Conservation (phyloP, 2,113 vertebrate species). For the Chiloscyllium plagiosum region DNA sequence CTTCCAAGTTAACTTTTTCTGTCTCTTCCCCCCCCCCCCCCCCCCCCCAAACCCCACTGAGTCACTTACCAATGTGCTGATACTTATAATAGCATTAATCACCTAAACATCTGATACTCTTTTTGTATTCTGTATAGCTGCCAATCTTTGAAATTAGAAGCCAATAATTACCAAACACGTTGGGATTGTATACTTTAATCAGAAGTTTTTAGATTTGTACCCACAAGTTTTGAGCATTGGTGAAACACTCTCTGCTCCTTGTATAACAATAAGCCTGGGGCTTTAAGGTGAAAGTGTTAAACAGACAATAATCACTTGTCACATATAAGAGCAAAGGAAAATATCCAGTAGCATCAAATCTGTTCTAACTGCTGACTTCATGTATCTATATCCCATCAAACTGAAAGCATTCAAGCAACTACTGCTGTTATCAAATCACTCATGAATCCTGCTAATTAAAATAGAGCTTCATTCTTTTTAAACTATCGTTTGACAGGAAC, state of each 20-base stretch:
- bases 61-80: neutral
- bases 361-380: slow-evolving; percentile 62
- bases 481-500: slow-evolving; percentile 93
- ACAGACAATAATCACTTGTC: slow-evolving; percentile 29
- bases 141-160: neutral
- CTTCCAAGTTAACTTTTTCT: neutral
- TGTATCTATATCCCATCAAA: slow-evolving; percentile 71
- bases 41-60: neutral
- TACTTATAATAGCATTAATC: neutral
- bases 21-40: no score
- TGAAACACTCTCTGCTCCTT: neutral
- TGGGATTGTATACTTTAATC: neutral
- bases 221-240: neutral
- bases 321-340: slow-evolving; percentile 58
- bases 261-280: neutral
- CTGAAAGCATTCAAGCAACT: slow-evolving; percentile 79
- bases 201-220: neutral
- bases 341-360: slow-evolving; percentile 75
- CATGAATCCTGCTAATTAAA: slow-evolving; percentile 92
- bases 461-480: slow-evolving; percentile 87
- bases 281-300: slow-evolving; percentile 26
- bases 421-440: slow-evolving; percentile 81
- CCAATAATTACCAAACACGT: neutral
- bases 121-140: neutral
- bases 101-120: neutral